Evolutionary conservation across 1,140 invertebrate genomes (phyloP).

Genomic region (Augochlora pura): DNA sequence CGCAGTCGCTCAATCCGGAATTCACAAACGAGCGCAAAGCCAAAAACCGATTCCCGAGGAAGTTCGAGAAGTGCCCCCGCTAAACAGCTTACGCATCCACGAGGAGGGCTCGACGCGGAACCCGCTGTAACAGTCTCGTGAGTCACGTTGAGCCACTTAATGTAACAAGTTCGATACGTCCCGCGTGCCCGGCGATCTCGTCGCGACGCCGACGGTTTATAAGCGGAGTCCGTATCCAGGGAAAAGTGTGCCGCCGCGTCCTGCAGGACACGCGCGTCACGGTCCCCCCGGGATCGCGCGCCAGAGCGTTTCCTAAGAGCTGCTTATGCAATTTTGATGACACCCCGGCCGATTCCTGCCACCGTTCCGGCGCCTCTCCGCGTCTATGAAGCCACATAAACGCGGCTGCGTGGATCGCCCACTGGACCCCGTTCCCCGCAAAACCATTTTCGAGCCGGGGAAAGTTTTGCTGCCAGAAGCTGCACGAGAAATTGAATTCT

Average conservation of each 20-base stretch:
- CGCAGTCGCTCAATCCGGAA: neutral
- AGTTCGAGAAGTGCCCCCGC: neutral
- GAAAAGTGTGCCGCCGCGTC: slow-evolving; percentile 65
- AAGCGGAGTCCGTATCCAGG: slow-evolving; percentile 47
- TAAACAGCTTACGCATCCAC: slow-evolving; percentile 17
- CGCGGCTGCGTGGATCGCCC: slow-evolving; percentile 9
- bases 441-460: slow-evolving; percentile 7
- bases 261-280: slow-evolving; percentile 65
- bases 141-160: slow-evolving; percentile 64
- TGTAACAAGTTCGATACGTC: slow-evolving; percentile 60
- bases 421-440: neutral
- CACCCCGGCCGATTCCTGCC: slow-evolving; percentile 62
- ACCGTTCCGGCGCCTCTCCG: slow-evolving; percentile 5
- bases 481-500: slow-evolving; percentile 4
- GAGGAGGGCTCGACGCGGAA: neutral
- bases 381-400: slow-evolving; percentile 35
- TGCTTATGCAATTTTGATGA: slow-evolving; percentile 79
- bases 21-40: neutral
- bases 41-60: neutral
- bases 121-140: slow-evolving; percentile 41
- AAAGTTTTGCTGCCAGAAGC: neutral
- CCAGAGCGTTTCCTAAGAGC: slow-evolving; percentile 79
- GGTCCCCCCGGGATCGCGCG: slow-evolving; percentile 70
- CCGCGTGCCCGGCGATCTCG: slow-evolving; percentile 45
- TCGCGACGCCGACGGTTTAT: slow-evolving; percentile 41